Base-by-base conservation (phyloP, 2,797 vertebrate genomes). In the Pelobates cultripes region DNA sequence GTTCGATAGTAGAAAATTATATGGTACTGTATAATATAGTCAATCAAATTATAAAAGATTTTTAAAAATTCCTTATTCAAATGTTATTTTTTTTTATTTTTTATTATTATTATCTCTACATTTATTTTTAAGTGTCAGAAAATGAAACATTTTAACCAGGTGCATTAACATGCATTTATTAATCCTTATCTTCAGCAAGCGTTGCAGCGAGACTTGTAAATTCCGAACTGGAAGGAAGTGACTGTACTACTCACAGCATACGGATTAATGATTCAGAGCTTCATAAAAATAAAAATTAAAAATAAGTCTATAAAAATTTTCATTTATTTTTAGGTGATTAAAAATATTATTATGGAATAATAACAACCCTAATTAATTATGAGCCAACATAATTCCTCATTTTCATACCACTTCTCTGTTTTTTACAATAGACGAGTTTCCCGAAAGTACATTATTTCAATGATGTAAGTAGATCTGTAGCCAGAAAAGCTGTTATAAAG, bases 301-400 rank as follows among this genome's bases (percentile, higher is more conserved):
- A 57, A 57, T 2, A 57, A 51, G 55, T 64, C 61, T 64, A 64
- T 64, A 64, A 64, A 64, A 64, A 64, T 7, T 2, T 17, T 43
- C 66, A 43, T 68, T 68, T 43, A 68, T 68, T 68, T 68, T 68
- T 68, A 68, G 66, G 66, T 13, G 8, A 68, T 68, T 68, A 64
- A 64, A 64, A 17, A 64, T 28, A 64, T 7, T 64, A 64, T 64
- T 64, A 64, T 28, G 28, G 41, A 68, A 68, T 68, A 43, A 68
- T 68, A 68, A 13, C 42, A 43, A 13, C 66, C 40, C 66, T 43
- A 68, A 68, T 68, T 68, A 68, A 43, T 42, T 68, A 68, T 68
- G 66, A 43, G 66, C 42, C 13, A 43, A 43, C 66, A 68, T 42
- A 42, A 68, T 68, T 68, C 9, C 40, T 68, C n/a, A 8, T 41